Evolutionary conservation across 53 echinoderm and acorn worm species (phyloP), one percentile per base, ranked within the genome.

Genomic region (Mesocentrotus franciscanus): DNA sequence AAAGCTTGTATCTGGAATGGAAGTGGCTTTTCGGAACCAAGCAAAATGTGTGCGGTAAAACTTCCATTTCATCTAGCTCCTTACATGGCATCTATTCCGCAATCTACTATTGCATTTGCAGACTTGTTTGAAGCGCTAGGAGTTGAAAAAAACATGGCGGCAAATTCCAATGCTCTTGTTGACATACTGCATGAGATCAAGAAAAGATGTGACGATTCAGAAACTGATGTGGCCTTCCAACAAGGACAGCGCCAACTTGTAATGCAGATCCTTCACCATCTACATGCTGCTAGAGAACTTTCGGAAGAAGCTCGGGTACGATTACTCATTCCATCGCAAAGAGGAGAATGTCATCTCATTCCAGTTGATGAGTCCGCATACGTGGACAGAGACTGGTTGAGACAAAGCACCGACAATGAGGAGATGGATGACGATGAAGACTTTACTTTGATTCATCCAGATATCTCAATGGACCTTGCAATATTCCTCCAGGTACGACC

Each of bases 1-100:
- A 10, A 39, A 8, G 26, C 60, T 10, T 96, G 96, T 93, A 89
- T 97, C 39, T 97, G 97, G 97, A 94, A 97, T 95, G 97, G 97
- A 6, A 84, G 33, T 79, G 95, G 96, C n/a, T 97, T 97, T 75
- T 92, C 94, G 13, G 71, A 93, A 35, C 95, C 97, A 18, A 64
- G 90, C 33, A 95, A 94, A 56, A 95, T 97, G 85, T 94, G 96
- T 57, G 58, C n/a, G 4, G 72, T 92, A 11, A 89, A 96, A 14
- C 95, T 85, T 26, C 71, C 74, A 0, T 81, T 97, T 42, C 95
- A 96, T 92, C 62, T 97, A 6, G 36, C 85, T n/a, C 96, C 97
- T 59, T 95, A 96, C 58, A 71, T 97, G 35, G 91, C 55, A 49
- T 59, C 83, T 11, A 85, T 97, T 92, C 97, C 97, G 9, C 15